Percentiles rank a stretch among this genome's conserved stretches.
Conservation (phyloP, 2,113 vertebrate species). For the Anoplopoma fimbria region DNA sequence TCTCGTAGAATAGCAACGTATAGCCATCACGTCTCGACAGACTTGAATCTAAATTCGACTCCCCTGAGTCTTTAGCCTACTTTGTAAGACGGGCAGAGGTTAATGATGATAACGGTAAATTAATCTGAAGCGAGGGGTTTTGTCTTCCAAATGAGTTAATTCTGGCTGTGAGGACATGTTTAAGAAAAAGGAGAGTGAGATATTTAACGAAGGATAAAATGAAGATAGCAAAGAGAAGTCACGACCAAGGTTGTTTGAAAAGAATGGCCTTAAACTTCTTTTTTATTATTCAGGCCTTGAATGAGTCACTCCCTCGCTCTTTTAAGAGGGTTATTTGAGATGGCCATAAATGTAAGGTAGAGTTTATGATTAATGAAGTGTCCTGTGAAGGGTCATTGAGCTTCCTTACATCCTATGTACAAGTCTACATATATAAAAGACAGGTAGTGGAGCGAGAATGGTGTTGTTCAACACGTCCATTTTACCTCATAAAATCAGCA, state of each 20-base stretch:
- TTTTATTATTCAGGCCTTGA: constrained; percentile 8
- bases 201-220: constrained; percentile 25
- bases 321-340: background rate
- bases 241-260: constrained; percentile 11
- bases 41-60: constrained; percentile 46
- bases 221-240: constrained; percentile 31
- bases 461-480: background rate
- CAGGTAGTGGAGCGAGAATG: background rate
- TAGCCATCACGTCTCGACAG: constrained; percentile 36
- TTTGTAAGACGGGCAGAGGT: constrained; percentile 69
- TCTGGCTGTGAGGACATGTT: constrained; percentile 23
- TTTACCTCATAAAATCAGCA: background rate
- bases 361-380: background rate
- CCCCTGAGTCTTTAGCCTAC: constrained; percentile 58
- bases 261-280: constrained; percentile 13
- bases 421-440: background rate
- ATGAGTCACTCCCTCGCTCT: background rate
- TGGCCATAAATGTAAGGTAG: background rate
- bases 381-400: background rate
- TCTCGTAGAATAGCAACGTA: constrained; percentile 49
- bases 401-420: background rate
- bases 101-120: constrained; percentile 72
- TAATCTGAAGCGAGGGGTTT: constrained; percentile 33
- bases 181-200: constrained; percentile 26
- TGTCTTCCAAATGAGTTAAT: constrained; percentile 52